Evolutionary conservation across 2,113 vertebrate species (phyloP).

Genomic region (Elgaria multicarinata): DNA sequence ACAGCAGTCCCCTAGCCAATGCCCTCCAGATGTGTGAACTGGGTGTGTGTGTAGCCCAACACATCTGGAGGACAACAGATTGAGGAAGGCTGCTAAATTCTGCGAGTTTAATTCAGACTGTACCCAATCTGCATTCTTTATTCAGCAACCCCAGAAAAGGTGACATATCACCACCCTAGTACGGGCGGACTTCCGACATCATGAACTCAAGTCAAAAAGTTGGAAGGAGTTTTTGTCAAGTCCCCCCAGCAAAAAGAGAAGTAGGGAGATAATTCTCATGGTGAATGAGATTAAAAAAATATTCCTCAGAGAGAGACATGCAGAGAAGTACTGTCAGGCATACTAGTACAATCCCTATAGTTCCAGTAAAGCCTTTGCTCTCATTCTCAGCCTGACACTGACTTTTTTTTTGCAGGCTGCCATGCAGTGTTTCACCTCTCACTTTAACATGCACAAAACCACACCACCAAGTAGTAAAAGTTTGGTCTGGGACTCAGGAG

Average conservation of each 20-base stretch:
- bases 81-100: background rate
- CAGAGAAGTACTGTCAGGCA: background rate
- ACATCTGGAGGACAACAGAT: background rate
- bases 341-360: background rate
- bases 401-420: background rate
- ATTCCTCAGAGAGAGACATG: background rate
- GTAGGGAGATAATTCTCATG: background rate
- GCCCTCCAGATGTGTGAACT: background rate
- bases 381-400: background rate
- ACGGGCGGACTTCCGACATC: background rate
- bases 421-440: background rate
- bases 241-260: background rate
- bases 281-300: background rate
- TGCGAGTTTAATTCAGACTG: background rate
- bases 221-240: background rate
- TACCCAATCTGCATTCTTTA: background rate
- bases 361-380: background rate
- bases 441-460: too few relatives aligned
- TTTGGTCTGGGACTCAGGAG: too few relatives aligned
- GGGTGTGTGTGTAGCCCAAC: too few relatives aligned
- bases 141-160: background rate
- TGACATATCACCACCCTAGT: too few relatives aligned
- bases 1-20: background rate
- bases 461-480: background rate
- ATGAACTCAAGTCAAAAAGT: background rate